These are phyloP conservation scores for Ceratina japonica DNA, from an alignment of 1,140 invertebrate species.

Conservation along the genomic window DNA sequence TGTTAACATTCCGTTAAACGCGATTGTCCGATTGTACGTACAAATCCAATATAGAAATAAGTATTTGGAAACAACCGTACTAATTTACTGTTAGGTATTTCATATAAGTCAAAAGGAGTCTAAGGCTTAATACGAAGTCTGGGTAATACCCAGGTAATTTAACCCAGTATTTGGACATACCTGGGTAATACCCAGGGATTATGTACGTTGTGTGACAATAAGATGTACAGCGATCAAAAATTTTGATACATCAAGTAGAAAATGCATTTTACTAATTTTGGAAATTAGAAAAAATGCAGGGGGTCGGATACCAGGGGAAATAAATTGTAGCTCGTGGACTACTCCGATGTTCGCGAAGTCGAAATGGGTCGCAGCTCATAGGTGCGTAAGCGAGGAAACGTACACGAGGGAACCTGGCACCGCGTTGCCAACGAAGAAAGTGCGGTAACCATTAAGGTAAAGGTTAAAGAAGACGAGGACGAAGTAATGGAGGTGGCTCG, in stretches of 20 bases:
- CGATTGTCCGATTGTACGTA: neutral
- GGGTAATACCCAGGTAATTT: too few relatives aligned
- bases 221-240: too few relatives aligned
- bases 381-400: constrained; percentile 22
- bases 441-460: constrained; percentile 76
- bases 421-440: constrained; percentile 74
- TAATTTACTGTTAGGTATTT: neutral
- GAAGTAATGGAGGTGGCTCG: constrained; percentile 23
- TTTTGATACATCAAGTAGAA: too few relatives aligned
- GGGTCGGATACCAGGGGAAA: too few relatives aligned
- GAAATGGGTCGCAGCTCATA: constrained; percentile 60
- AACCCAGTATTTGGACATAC: too few relatives aligned
- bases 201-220: too few relatives aligned
- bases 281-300: neutral
- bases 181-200: too few relatives aligned
- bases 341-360: constrained; percentile 62
- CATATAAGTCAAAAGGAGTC: too few relatives aligned
- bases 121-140: too few relatives aligned
- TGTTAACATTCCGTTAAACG: constrained; percentile 30
- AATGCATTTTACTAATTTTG: too few relatives aligned
- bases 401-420: constrained; percentile 57
- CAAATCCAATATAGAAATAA: neutral
- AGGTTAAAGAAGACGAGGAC: constrained; percentile 72
- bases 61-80: neutral
- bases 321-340: constrained; percentile 37